Evolutionary conservation across 2,888 invertebrate species (phyloP), one percentile per base, ranked within the genome.

Genomic region (Clepsis dumicolana): DNA sequence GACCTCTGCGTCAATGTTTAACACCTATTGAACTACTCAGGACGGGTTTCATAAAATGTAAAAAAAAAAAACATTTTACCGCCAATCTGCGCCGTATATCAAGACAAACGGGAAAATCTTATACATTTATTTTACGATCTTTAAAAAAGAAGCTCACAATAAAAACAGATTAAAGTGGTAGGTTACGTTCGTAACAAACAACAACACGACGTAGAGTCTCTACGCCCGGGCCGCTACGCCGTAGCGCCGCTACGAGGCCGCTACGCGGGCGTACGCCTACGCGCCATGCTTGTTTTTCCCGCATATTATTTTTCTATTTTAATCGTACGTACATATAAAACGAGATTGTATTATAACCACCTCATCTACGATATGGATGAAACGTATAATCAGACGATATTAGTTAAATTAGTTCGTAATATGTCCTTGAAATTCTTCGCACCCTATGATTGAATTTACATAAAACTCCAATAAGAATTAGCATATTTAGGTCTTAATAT

Each of bases 181-280:
- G n/a, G n/a, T 10, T 0, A 14, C 18, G 10, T 29, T 14, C 32
- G 24, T 48, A 44, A n/a, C n/a, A n/a, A 25, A 27, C 57, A 57
- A 61, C 18, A 61, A 52, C 41, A 60, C 4, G 18, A 5, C 64
- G 54, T 54, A 54, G 81, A 18, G 2, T 10, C 12, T 10, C 48
- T 48, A 48, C 48, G 48, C 21, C 21, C 75, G 74, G 70, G 65
- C 61, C 71, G 73, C 76, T 74, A 71, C 66, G 68, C 10, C 24
- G 73, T 68, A 64, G 62, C 82, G 76, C 10, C 80, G 76, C 70
- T 71, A 70, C 74, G 65, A 0, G 18, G 52, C 10, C 21, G 44
- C 68, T 65, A 66, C 53, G 24, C 53, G 21, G n/a, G 18, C n/a
- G 12, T 1, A 21, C 24, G 54, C 52, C 25, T 21, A 52, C 52